Base-by-base conservation (phyloP, 2,797 vertebrate species). In the Sylvilagus floridanus region DNA sequence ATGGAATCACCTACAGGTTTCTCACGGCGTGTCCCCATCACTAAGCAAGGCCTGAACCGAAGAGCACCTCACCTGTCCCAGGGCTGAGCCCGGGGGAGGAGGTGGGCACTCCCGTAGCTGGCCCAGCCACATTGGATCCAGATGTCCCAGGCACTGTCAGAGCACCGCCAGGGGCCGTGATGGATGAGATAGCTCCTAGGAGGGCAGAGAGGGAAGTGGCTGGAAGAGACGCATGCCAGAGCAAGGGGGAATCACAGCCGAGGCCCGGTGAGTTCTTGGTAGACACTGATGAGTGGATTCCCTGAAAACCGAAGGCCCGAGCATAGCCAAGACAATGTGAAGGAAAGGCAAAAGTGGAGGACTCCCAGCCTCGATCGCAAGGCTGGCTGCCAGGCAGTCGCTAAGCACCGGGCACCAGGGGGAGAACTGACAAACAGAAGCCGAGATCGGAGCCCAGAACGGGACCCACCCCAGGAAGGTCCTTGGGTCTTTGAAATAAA, bases 221-320 rank as follows among this genome's bases (percentile, higher is more conserved):
- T 24, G n/a, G 57, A 69, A 66, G 86, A 83, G 35, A 83, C 3
- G 9, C 22, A 28, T 24, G 35, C 2, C 0, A 30, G 60, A 37
- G 52, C 42, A 30, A 84, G 63, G 19, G 42, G 71, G 57, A 63
- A 65, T 47, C 35, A n/a, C 24, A 30, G 28, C 60, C 42, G 7
- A 7, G 42, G 42, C 42, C 42, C 7, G 30, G 32, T 30, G 10
- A n/a, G 57, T 21, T 68, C 85, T 77, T 73, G 16, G 42, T 28
- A 75, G 69, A 83, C 73, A 83, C 0, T 8, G 24, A 37, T 22
- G 13, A 76, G 32, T n/a, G 21, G 72, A 52, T 37, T 75, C n/a
- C 75, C 57, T 71, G 13, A 42, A 75, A 79, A 79, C 69, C 14
- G 77, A 90, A 93, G 66, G 22, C 30, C 37, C 57, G 32, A n/a